Evolutionary conservation across 2,888 invertebrate genomes (phyloP), one percentile per base, ranked within the genome.

Genomic region (Leuctra nigra): DNA sequence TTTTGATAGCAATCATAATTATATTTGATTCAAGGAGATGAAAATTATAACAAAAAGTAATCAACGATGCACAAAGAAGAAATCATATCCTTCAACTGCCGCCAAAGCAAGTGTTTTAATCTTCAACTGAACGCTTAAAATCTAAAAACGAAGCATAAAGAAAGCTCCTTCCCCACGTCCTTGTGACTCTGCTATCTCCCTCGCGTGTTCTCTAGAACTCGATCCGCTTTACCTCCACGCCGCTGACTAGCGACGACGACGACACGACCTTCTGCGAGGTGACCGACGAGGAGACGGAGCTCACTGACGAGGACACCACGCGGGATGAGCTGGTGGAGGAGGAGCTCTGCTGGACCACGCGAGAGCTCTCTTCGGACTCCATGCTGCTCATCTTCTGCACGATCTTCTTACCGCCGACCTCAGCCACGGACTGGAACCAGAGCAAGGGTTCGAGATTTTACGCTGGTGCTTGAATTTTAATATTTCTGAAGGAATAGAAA

Each of bases 331-430:
- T 38, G 14, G 57, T 59, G 4, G 63, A 63, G n/a, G 67, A 66
- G 44, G 66, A 67, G 55, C 68, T 66, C 24, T 72, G 70, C 62
- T 72, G 70, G 4, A 71, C 68, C 25, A 72, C 61, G 29, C 69
- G 70, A 18, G 70, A 69, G 24, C 63, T 66, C 58, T 71, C 70
- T 50, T 69, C 68, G 9, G 69, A 69, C 56, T 71, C 68, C 60
- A 70, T 72, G 13, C 67, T 68, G 20, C 71, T 71, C 16, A 66
- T 66, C 61, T 73, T 70, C 61, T 73, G 72, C 41, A 67, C 61
- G 41, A 69, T 66, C 61, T 73, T 68, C 4, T 68, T 67, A 60
- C 69, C 65, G 7, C 72, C 73, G 33, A 70, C 62, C 61, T 73
- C 70, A 60, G 71, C 70, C 39, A 64, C 64, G 23, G 66, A 65